These are phyloP conservation scores for Drosophila nannoptera DNA, from an alignment of 1,140 invertebrate species.

Conservation along the genomic window DNA sequence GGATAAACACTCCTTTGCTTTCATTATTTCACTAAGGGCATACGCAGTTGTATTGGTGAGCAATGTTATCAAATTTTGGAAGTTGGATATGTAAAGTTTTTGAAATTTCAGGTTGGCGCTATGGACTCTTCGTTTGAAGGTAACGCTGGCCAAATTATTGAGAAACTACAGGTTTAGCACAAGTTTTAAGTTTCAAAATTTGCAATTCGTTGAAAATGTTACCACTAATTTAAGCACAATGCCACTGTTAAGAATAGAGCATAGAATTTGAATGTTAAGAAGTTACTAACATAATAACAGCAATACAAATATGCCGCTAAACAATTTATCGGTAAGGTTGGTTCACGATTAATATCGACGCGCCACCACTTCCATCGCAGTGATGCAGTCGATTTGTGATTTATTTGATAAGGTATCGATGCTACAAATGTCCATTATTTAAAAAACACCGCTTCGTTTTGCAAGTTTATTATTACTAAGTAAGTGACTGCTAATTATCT, in stretches of 20 bases:
- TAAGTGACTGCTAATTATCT: constrained; percentile 11
- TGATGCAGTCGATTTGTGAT: background rate
- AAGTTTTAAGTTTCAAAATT: constrained; percentile 50
- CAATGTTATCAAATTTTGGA: too few species aligned
- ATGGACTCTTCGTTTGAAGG: constrained; percentile 46
- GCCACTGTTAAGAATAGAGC: constrained; percentile 10
- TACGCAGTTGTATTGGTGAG: constrained; percentile 71
- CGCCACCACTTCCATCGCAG: background rate
- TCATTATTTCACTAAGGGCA: constrained; percentile 73
- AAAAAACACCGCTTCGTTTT: constrained; percentile 7
- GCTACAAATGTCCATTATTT: background rate
- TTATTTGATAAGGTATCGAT: constrained; percentile 2
- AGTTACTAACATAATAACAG: background rate
- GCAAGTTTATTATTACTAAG: constrained; percentile 1
- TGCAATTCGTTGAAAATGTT: too few species aligned
- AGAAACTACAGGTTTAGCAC: too few species aligned
- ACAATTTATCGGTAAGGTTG: background rate
- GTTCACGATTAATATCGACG: background rate
- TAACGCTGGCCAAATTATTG: too few species aligned
- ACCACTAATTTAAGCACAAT: too few species aligned
- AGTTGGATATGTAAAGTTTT: too few species aligned
- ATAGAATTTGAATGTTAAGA: background rate
- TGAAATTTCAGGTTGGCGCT: constrained; percentile 55
- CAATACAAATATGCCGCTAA: background rate
- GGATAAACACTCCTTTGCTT: too few species aligned